phyloP scores from a whole-genome alignment of 2,888 invertebrate species.

The Anagyrus pseudococci region DNA sequence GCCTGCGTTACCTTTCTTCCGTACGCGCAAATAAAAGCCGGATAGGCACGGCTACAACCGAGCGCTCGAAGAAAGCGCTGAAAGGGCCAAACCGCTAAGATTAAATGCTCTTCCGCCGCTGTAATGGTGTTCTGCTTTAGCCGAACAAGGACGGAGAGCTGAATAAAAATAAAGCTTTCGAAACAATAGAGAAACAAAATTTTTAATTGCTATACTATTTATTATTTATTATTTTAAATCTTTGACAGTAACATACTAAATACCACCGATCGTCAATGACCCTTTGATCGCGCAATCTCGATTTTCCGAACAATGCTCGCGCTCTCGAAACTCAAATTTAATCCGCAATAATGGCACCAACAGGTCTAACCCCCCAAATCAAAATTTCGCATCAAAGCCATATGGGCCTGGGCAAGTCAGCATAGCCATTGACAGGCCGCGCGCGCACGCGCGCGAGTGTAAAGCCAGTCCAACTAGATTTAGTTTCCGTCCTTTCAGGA shows the following conservation, averaged over 20 bases:
- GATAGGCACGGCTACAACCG: neutral
- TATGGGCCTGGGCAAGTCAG: too few species aligned
- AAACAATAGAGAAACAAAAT: too few species aligned
- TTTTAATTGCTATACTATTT: too few species aligned
- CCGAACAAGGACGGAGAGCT: neutral
- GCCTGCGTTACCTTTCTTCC: neutral
- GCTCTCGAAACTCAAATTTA: too few species aligned
- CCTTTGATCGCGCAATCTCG: neutral
- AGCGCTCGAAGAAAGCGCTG: neutral
- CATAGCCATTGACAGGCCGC: neutral
- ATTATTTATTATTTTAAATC: too few species aligned
- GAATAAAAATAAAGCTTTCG: neutral
- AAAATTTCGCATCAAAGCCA: too few species aligned
- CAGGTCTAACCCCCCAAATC: too few species aligned
- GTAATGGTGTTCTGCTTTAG: neutral
- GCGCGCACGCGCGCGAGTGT: neutral
- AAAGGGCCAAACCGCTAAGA: neutral
- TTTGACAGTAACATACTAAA: too few species aligned
- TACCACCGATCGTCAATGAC: neutral
- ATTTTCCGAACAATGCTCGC: neutral
- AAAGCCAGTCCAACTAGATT: too few species aligned
- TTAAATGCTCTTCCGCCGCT: neutral
- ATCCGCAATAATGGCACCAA: too few species aligned
- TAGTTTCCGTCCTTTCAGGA: too few species aligned
- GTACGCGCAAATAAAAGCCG: slow-evolving; percentile 4